A percentile compares a stretch with the other conserved stretches of the same genome.
Conservation (phyloP, 2,888 invertebrate genomes). For the Taphrorychus bicolor region DNA sequence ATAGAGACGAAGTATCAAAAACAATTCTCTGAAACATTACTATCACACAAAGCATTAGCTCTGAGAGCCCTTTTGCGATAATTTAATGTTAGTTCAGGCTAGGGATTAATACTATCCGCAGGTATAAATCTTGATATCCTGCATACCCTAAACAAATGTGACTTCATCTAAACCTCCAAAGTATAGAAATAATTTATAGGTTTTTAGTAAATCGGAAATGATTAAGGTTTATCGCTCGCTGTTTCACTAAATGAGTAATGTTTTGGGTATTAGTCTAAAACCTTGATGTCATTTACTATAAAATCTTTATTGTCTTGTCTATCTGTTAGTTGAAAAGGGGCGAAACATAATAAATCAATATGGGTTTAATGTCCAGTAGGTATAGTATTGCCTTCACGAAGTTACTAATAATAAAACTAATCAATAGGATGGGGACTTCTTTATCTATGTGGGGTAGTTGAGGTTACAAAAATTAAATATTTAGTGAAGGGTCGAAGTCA, state of each 20-base stretch:
- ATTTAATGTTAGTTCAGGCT: background rate
- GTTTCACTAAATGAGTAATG: background rate
- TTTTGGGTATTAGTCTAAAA: background rate
- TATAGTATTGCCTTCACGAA: background rate
- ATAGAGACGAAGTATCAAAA: background rate
- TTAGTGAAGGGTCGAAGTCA: too few relatives aligned
- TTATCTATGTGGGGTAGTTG: background rate
- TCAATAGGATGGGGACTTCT: background rate
- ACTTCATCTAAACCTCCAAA: background rate
- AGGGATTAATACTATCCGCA: background rate
- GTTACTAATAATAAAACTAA: conserved; percentile 14
- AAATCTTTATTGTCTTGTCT: background rate
- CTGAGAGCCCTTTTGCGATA: background rate
- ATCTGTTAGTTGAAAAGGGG: background rate
- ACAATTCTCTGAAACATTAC: background rate
- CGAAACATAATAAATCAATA: conserved; percentile 15
- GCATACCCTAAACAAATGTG: background rate
- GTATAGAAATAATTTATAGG: background rate
- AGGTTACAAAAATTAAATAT: background rate
- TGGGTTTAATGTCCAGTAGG: conserved; percentile 6
- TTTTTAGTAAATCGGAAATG: background rate
- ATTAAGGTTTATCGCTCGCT: background rate
- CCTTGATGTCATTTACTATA: background rate
- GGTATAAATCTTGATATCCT: background rate
- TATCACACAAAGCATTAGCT: background rate